These are phyloP conservation scores for Pseudoatta argentina DNA, from an alignment of 1,140 invertebrate species.

Conservation along the genomic window DNA sequence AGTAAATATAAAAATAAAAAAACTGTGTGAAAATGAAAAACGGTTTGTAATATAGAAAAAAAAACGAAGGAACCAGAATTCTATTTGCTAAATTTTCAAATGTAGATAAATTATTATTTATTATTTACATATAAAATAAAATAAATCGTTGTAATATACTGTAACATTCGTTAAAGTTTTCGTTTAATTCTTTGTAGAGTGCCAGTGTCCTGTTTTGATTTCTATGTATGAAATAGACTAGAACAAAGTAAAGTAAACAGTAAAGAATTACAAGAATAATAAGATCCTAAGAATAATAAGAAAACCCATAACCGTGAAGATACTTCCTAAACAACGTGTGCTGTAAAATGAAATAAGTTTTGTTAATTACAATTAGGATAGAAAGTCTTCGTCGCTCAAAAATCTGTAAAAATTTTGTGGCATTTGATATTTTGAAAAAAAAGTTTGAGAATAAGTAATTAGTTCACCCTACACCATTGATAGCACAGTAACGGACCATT, in stretches of 20 bases:
- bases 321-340: neutral
- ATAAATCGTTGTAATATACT: neutral
- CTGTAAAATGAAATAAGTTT: conserved; percentile 12
- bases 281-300: neutral
- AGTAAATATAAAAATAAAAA: neutral
- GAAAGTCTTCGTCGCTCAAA: neutral
- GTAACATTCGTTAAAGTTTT: neutral
- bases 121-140: conserved; percentile 1
- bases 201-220: neutral
- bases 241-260: neutral
- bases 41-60: neutral
- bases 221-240: neutral
- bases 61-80: neutral
- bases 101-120: neutral
- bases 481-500: neutral
- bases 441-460: neutral
- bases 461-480: conserved; percentile 59
- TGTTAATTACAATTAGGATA: neutral
- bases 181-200: neutral
- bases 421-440: neutral
- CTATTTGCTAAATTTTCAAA: neutral
- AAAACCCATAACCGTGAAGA: conserved; percentile 24
- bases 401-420: conserved; percentile 4
- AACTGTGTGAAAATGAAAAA: neutral
- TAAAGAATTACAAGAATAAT: neutral